Percentiles rank a stretch among this genome's conserved stretches.
These are phyloP conservation scores for Pachycephala philippinensis DNA, from an alignment of 2,113 vertebrate species.

Conservation along the genomic window DNA sequence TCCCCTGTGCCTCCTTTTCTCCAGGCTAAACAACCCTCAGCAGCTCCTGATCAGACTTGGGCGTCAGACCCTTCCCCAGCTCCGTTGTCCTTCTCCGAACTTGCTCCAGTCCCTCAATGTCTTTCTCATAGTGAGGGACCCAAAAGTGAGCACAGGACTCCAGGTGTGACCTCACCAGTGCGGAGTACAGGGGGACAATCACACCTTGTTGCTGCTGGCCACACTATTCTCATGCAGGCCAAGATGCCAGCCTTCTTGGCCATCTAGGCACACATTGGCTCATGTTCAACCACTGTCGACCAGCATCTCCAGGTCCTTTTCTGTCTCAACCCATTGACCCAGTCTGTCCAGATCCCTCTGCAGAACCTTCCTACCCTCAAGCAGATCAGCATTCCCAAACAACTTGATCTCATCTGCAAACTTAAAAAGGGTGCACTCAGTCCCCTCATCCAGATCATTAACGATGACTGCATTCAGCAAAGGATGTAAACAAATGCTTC, in stretches of 20 bases:
- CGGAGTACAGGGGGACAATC: no score
- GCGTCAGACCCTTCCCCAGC: background rate
- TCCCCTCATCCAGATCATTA: background rate
- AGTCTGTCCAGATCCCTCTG: background rate
- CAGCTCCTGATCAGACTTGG: background rate
- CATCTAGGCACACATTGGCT: background rate
- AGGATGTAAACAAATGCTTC: background rate
- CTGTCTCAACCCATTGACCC: accelerated
- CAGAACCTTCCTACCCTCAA: background rate
- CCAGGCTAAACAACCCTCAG: background rate
- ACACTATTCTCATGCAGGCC: accelerated
- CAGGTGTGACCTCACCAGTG: background rate
- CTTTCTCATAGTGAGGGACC: background rate
- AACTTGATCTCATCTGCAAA: background rate
- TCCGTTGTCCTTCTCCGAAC: background rate
- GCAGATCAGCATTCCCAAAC: background rate
- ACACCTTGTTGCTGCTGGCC: background rate
- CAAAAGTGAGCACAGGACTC: background rate
- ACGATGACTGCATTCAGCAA: background rate
- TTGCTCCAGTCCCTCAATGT: accelerated
- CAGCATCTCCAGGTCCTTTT: background rate
- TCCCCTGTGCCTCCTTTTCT: background rate
- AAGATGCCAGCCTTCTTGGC: background rate
- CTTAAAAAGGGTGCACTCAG: background rate
- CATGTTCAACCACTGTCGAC: background rate